Percentiles rank a stretch among this genome's conserved stretches.
Conservation (phyloP, 2,888 invertebrate genomes). For the Rosalia funebris region DNA sequence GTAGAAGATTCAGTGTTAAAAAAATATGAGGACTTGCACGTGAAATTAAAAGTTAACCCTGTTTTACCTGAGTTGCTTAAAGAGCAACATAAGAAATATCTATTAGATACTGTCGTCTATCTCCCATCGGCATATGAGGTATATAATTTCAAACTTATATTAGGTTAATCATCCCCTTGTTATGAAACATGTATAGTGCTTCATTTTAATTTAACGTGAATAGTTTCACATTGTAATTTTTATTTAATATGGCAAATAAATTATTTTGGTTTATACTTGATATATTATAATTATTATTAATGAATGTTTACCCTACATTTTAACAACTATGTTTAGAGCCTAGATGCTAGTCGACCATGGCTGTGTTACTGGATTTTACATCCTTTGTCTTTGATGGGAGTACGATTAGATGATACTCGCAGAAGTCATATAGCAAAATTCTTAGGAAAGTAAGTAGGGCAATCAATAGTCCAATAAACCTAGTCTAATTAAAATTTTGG, state of each 20-base stretch:
- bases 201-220: too few relatives aligned
- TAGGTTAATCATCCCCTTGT: too few relatives aligned
- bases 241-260: too few relatives aligned
- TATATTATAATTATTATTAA: too few relatives aligned
- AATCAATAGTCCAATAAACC: not conserved
- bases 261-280: too few relatives aligned
- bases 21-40: conserved; percentile 66
- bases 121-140: conserved; percentile 74
- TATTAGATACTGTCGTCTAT: conserved; percentile 74
- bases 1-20: conserved; percentile 70
- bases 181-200: too few relatives aligned
- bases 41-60: conserved; percentile 66
- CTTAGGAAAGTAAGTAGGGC: conserved; percentile 66
- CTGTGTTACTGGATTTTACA: conserved; percentile 97
- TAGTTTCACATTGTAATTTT: too few relatives aligned
- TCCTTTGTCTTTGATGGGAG: conserved; percentile 81
- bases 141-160: too few relatives aligned
- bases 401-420: conserved; percentile 69
- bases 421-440: conserved; percentile 70
- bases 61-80: conserved; percentile 72
- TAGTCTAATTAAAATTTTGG: too few relatives aligned
- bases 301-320: too few relatives aligned
- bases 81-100: conserved; percentile 72
- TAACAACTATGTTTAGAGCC: conserved; percentile 65
- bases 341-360: conserved; percentile 98